These are phyloP conservation scores for Poecilobothrus nobilitatus DNA, from an alignment of 2,888 invertebrate species.

Conservation along the genomic window DNA sequence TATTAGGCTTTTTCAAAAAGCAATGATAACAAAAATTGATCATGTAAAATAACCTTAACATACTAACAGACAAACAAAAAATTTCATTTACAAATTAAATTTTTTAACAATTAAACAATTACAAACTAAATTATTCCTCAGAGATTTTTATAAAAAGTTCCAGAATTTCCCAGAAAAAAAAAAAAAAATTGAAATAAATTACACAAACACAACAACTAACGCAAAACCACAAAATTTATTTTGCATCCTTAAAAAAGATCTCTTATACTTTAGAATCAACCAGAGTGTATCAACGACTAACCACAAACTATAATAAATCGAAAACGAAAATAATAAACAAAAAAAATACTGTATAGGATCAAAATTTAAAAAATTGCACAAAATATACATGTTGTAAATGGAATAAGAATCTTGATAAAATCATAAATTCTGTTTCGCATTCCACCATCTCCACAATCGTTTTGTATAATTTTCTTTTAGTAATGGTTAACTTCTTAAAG, in stretches of 20 bases:
- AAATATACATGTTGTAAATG: background rate
- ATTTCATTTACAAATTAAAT: too few species aligned
- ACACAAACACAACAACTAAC: background rate
- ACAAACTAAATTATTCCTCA: too few species aligned
- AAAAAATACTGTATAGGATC: background rate
- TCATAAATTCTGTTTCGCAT: background rate
- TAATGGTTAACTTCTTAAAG: background rate
- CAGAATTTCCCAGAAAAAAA: background rate
- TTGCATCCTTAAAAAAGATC: background rate
- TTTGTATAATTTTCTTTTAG: background rate
- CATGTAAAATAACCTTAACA: too few species aligned
- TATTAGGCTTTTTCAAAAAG: too few species aligned
- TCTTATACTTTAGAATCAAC: background rate
- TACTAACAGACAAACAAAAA: too few species aligned
- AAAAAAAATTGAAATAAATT: background rate
- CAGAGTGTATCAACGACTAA: background rate
- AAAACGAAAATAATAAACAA: background rate
- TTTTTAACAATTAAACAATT: too few species aligned
- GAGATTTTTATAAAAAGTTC: too few species aligned
- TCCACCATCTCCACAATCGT: background rate
- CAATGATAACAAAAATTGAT: too few species aligned
- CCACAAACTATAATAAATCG: background rate
- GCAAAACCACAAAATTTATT: background rate
- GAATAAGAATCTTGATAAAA: background rate
- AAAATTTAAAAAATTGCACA: too few species aligned